These are phyloP conservation scores for Platycnemis pennipes DNA, from an alignment of 2,888 invertebrate genomes.

Conservation along the genomic window DNA sequence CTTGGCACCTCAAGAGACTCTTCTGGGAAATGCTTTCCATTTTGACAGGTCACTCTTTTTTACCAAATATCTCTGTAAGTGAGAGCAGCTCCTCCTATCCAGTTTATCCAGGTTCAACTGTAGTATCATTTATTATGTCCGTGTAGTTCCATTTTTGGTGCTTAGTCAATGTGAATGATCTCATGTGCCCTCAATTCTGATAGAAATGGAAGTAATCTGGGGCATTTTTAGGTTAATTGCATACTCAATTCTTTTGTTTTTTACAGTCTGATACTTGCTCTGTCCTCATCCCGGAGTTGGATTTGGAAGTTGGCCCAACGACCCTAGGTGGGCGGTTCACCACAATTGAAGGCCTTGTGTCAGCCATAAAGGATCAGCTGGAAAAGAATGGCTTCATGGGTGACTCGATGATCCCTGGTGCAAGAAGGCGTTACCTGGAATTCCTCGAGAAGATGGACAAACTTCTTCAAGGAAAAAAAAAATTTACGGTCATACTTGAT, in stretches of 20 bases:
- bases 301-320: slow-evolving; percentile 91
- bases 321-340: slow-evolving; percentile 96
- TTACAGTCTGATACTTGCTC: slow-evolving; percentile 89
- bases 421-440: slow-evolving; percentile 81
- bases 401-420: slow-evolving; percentile 84
- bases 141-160: background rate
- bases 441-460: slow-evolving; percentile 86
- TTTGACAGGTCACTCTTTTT: too few relatives aligned
- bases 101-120: too few relatives aligned
- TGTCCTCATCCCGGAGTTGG: slow-evolving; percentile 91
- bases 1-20: too few relatives aligned
- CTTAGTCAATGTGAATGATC: background rate
- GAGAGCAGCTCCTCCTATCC: too few relatives aligned
- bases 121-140: background rate
- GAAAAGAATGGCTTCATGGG: slow-evolving; percentile 84
- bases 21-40: too few relatives aligned
- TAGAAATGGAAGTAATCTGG: background rate
- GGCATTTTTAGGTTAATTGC: background rate
- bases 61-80: too few relatives aligned
- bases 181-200: background rate
- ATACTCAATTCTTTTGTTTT: slow-evolving; percentile 57
- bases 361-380: slow-evolving; percentile 89
- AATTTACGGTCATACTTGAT: slow-evolving; percentile 91
- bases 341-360: slow-evolving; percentile 94
- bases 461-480: slow-evolving; percentile 83